Percentiles rank a stretch among this genome's conserved stretches.
These are phyloP conservation scores for Setipinna tenuifilis DNA, from an alignment of 2,797 vertebrate genomes.

Conservation along the genomic window DNA sequence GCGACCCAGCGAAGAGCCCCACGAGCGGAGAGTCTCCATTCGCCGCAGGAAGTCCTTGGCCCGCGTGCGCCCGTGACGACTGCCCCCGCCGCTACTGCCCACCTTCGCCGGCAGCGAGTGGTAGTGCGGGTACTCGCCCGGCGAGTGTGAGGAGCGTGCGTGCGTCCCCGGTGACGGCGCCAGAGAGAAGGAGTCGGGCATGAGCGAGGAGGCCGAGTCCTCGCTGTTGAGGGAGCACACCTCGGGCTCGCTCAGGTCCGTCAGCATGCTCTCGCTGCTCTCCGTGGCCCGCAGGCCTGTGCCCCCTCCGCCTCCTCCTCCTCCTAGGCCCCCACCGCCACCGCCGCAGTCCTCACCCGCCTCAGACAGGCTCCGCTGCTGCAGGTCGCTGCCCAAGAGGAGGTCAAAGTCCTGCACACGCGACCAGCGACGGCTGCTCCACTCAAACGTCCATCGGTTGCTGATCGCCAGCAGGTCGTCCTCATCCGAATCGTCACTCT, in stretches of 20 bases:
- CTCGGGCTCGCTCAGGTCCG: conserved; percentile 94
- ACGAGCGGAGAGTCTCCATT: conserved; percentile 88
- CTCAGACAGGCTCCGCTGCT: conserved; percentile 43
- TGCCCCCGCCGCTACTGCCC: conserved; percentile 47
- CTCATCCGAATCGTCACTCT: conserved; percentile 99
- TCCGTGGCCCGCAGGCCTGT: conserved; percentile 85
- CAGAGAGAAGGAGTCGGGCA: conserved; percentile 71
- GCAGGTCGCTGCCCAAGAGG: conserved; percentile 70
- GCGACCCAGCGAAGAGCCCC: conserved; percentile 68
- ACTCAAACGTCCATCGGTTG: conserved; percentile 98
- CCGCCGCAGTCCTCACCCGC: conserved; percentile 20
- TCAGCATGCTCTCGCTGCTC: conserved; percentile 95
- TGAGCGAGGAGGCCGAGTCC: conserved; percentile 75
- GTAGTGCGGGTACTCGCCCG: conserved; percentile 50
- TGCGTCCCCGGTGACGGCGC: neutral
- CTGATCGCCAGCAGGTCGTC: conserved; percentile 96
- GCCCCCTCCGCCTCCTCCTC: conserved; percentile 74
- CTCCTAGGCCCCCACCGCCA: conserved; percentile 70
- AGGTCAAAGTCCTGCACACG: conserved; percentile 89
- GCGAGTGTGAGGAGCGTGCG: neutral
- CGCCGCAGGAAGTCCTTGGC: conserved; percentile 90
- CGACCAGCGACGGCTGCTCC: conserved; percentile 95
- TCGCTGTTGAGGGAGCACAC: conserved; percentile 92
- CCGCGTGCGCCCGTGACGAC: conserved; percentile 65
- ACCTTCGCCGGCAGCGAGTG: conserved; percentile 75